Evolutionary conservation across 2,113 vertebrate species (phyloP).

Genomic region (Pantherophis guttatus): DNA sequence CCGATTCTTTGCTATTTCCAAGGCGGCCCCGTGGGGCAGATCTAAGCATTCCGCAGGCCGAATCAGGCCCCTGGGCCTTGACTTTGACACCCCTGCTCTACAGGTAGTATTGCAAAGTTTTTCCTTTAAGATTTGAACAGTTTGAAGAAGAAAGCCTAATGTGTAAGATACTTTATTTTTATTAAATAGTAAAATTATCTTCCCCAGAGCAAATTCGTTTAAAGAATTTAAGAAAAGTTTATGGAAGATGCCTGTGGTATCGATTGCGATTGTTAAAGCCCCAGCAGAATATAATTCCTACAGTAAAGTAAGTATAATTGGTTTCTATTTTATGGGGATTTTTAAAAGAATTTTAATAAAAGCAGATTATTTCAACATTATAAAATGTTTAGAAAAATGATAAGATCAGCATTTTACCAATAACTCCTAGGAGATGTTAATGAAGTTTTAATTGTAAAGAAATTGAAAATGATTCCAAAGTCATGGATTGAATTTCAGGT

Average conservation of each 20-base stretch:
- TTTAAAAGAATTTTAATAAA: background rate
- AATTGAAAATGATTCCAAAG: background rate
- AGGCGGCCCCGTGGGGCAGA: too few relatives aligned
- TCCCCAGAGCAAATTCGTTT: conserved; percentile 90
- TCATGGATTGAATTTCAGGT: background rate
- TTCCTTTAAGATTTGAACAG: background rate
- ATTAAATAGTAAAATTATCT: background rate
- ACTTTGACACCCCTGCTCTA: background rate
- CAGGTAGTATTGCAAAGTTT: background rate
- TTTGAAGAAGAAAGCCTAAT: background rate
- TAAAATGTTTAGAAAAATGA: background rate
- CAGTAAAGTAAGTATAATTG: conserved; percentile 86
- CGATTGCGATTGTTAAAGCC: conserved; percentile 91
- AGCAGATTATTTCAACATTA: background rate
- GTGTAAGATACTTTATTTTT: background rate
- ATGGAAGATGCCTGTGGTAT: conserved; percentile 97
- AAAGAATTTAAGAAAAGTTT: conserved; percentile 91
- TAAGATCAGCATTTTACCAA: background rate
- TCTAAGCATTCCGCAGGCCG: too few relatives aligned
- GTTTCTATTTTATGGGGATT: background rate
- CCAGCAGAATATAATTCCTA: conserved; percentile 92
- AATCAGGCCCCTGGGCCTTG: too few relatives aligned
- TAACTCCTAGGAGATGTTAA: too few relatives aligned
- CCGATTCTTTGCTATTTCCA: too few relatives aligned
- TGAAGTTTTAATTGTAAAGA: background rate